phyloP scores from a whole-genome alignment of 2,113 vertebrate genomes.

The Dipodomys stephensi region DNA sequence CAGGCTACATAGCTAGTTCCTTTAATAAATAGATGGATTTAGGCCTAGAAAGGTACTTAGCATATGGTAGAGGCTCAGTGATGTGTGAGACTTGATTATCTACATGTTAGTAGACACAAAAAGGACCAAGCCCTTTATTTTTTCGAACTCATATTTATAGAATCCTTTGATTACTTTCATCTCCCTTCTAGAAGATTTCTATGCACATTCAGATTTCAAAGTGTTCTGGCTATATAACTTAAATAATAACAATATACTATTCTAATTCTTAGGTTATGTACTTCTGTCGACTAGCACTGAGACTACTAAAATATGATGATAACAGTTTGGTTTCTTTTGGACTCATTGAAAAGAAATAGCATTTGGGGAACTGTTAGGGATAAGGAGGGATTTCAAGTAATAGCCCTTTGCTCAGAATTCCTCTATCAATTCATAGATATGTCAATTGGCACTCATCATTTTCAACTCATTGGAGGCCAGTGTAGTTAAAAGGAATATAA shows the following conservation, averaged over 20 bases:
- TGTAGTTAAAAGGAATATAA: conserved; percentile 81
- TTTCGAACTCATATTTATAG: not conserved
- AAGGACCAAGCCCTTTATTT: not conserved
- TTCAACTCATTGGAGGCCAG: conserved; percentile 76
- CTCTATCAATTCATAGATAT: conserved; percentile 64
- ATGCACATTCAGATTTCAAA: conserved; percentile 33
- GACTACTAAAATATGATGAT: conserved; percentile 51
- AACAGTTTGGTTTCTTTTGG: conserved; percentile 66
- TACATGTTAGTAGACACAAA: too few relatives aligned
- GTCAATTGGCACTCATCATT: conserved; percentile 71
- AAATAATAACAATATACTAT: conserved; percentile 36
- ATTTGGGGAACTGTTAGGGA: conserved; percentile 68
- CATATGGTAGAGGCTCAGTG: not conserved
- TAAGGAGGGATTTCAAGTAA: conserved; percentile 66
- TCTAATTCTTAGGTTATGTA: conserved; percentile 38
- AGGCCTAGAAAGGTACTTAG: not conserved
- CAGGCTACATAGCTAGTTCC: not conserved
- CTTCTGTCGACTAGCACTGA: conserved; percentile 5
- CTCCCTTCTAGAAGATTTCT: not conserved
- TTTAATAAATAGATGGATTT: not conserved
- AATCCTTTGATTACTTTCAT: not conserved
- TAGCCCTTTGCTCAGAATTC: conserved; percentile 57
- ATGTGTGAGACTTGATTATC: not conserved
- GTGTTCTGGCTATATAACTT: not conserved
- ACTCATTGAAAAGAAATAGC: conserved; percentile 55